Base-by-base conservation (phyloP, 2,113 vertebrate genomes). In the Albula goreensis region DNA sequence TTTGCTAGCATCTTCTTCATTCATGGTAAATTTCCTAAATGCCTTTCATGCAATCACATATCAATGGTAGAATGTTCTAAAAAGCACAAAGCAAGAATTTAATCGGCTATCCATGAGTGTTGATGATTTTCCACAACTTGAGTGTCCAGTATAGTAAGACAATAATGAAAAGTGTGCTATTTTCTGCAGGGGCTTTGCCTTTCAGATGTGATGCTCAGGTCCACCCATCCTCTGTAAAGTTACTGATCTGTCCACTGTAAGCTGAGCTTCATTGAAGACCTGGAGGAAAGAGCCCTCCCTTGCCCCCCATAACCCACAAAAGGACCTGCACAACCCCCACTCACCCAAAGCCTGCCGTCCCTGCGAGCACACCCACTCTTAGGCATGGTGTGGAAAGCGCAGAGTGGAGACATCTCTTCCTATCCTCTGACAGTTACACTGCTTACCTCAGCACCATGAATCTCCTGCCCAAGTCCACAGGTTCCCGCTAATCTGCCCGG, bases 401-500 rank as follows among this genome's bases (percentile, higher is more conserved):
- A 60, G 79, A 87, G 83, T 92, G 88, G 92, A 90, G 49, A 88
- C 88, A 84, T 77, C 85, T 78, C 60, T 87, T 51, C 56, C 85
- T 85, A 82, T 79, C 66, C 81, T 41, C 81, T 81, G 80, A 74
- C 11, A 56, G 86, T 82, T 88, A 93, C 92, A 89, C 92, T 57
- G 87, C 88, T 93, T 91, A 94, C 93, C 93, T 94, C 93, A 93
- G 77, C 85, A 78, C 91, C 93, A 96, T 96, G 95, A 94, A 89
- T 84, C 89, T 92, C 90, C 91, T 91, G 88, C 90, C 90, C 93
- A 89, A 93, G 86, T 90, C 89, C 92, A 89, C 91, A 90, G 90
- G 91, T 89, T 90, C 90, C 91, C 91, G 86, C 90, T 96, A 94
- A 95, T 94, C 90, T 88, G 94, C 91, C 95, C 94, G 94, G 95